Evolutionary conservation across 2,797 vertebrate species (phyloP).

Genomic region (Lemur catta): DNA sequence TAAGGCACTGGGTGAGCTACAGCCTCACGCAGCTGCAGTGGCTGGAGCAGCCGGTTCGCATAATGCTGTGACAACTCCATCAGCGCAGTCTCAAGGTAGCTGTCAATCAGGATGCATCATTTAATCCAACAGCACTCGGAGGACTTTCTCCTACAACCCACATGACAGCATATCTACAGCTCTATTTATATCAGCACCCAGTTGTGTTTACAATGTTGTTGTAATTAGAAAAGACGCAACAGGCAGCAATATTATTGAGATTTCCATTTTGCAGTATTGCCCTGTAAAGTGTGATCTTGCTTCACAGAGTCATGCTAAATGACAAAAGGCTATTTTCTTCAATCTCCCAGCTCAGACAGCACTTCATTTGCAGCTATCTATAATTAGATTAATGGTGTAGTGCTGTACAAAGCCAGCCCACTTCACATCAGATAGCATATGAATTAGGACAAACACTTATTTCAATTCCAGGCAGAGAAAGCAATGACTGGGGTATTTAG

Average conservation of each 20-base stretch:
- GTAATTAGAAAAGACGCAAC: conserved; percentile 95
- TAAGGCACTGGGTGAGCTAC: conserved; percentile 78
- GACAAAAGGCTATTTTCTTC: conserved; percentile 92
- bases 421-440: conserved; percentile 93
- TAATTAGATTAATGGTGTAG: conserved; percentile 99
- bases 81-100: conserved; percentile 98
- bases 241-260: conserved; percentile 90
- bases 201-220: conserved; percentile 89
- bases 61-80: conserved; percentile 97
- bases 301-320: conserved; percentile 87
- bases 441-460: conserved; percentile 96
- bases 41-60: conserved; percentile 89
- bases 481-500: conserved; percentile 93
- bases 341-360: conserved; percentile 87
- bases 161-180: conserved; percentile 96
- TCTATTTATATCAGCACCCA: conserved; percentile 94
- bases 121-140: conserved; percentile 92
- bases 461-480: conserved; percentile 93
- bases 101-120: conserved; percentile 98
- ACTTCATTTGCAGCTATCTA: conserved; percentile 94
- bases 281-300: conserved; percentile 89
- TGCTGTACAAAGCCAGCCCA: conserved; percentile 91
- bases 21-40: conserved; percentile 88
- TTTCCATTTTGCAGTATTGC: conserved; percentile 85
- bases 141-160: conserved; percentile 90